Conservation (phyloP, 2,797 vertebrate species). For the Dryobates pubescens region DNA sequence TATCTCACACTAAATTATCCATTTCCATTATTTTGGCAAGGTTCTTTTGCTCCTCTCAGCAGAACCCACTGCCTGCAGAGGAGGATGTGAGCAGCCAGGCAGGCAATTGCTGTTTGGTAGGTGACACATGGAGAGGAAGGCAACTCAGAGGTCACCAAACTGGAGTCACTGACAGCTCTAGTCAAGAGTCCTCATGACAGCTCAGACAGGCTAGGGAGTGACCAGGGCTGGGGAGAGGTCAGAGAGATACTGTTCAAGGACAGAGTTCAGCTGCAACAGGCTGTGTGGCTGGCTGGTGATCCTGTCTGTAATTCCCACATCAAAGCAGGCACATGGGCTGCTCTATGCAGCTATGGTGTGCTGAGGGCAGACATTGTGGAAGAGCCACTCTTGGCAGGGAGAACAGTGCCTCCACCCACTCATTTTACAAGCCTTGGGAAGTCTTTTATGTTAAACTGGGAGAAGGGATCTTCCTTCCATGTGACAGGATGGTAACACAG, state of each 20-base stretch:
- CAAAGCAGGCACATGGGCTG: not conserved
- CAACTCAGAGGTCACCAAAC: not conserved
- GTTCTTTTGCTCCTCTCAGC: not conserved
- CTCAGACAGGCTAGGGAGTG: not conserved
- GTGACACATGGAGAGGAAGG: not conserved
- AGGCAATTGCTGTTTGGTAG: not conserved
- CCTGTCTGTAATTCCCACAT: not conserved
- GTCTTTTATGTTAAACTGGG: not conserved
- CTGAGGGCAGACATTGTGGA: not conserved
- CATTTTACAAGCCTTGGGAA: not conserved
- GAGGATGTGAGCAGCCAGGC: not conserved
- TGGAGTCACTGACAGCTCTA: not conserved
- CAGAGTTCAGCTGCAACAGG: not conserved
- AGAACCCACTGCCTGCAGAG: not conserved
- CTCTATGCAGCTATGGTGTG: not conserved
- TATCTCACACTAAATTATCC: constrained; percentile 9
- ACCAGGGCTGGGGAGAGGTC: not conserved
- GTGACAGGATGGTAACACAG: not conserved
- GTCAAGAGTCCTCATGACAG: not conserved
- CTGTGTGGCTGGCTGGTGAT: not conserved
- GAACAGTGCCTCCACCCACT: not conserved
- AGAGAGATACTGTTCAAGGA: not conserved
- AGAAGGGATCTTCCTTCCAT: not conserved
- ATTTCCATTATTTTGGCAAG: not conserved
- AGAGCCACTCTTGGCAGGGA: not conserved